A percentile compares a stretch with the other conserved stretches of the same genome.
Evolutionary conservation across 2,113 vertebrate species (phyloP).

Genomic region (Epinephelus lanceolatus): DNA sequence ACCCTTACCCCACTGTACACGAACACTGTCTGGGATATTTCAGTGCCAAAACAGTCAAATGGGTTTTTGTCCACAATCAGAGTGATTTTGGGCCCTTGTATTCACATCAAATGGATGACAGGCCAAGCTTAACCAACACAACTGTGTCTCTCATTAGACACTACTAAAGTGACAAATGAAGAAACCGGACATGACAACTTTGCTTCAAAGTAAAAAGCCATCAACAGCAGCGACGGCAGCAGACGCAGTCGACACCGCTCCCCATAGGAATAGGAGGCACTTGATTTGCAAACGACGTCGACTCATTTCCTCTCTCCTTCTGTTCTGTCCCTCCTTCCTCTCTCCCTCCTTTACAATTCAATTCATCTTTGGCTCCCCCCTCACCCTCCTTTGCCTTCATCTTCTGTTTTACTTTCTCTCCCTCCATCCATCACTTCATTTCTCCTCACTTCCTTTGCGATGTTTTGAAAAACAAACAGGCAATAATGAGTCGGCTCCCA

Average conservation of each 20-base stretch:
- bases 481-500: slow-evolving; percentile 17
- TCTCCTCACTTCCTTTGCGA: background rate
- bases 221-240: slow-evolving; percentile 4
- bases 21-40: slow-evolving; percentile 6
- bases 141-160: slow-evolving; percentile 41
- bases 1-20: background rate
- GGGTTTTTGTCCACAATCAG: slow-evolving; percentile 42
- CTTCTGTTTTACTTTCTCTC: background rate
- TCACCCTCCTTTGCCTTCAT: background rate
- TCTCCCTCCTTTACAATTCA: slow-evolving; percentile 4
- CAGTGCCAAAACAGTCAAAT: slow-evolving; percentile 29
- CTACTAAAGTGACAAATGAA: slow-evolving; percentile 48
- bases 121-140: slow-evolving; percentile 40
- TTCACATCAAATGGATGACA: slow-evolving; percentile 46
- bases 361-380: background rate
- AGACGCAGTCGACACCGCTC: slow-evolving; percentile 15
- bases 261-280: slow-evolving; percentile 27
- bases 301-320: slow-evolving; percentile 28
- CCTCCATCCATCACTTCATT: slow-evolving; percentile 4
- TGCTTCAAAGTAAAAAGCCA: slow-evolving; percentile 39
- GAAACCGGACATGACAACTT: slow-evolving; percentile 44
- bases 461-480: slow-evolving; percentile 23
- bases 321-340: background rate
- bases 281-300: slow-evolving; percentile 33
- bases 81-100: slow-evolving; percentile 22